Base-by-base conservation (phyloP, 2,113 vertebrate genomes). In the Phalacrocorax aristotelis region DNA sequence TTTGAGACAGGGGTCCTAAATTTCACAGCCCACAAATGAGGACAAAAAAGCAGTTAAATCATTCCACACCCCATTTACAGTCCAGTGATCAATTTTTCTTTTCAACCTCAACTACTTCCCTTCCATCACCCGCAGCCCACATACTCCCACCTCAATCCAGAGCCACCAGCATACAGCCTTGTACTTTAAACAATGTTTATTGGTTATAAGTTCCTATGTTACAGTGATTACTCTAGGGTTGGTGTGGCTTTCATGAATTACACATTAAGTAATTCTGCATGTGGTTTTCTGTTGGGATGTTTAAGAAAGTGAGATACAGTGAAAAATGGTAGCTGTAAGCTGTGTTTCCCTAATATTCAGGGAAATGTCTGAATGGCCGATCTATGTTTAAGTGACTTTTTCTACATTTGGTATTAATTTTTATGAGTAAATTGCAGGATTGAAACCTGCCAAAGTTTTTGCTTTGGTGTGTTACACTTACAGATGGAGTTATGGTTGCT, bases 21-120 rank as follows among this genome's bases (percentile, higher is more conserved):
- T 83, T 97, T 93, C 81, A 88, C 51, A 88, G 38, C 46, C 89
- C 58, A 91, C 89, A 88, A 94, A 77, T n/a, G 66, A 91, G 93
- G 80, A 60, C 78, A 87, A 89, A 55, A 58, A 85, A 77, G 62
- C 51, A 66, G 62, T 90, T 77, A 94, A 90, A 94, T 55, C 49
- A 74, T 88, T 84, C 87, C 58, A 74, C 84, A 77, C 29, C 10
- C 54, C 62, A 74, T 95, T 95, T 93, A 62, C 22, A 83, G 49
- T n/a, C 72, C 46, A 80, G 34, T 90, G 81, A 89, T 89, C 61
- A 83, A 42, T 90, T 89, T 87, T 95, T 94, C 70, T 65, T 85
- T 87, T 90, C 58, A 80, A 48, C 46, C 66, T 78, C 49, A 90
- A 55, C 36, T 62, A 83, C 70, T 91, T 95, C 46, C 83, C 46